Conservation (phyloP, 2,888 invertebrate species). For the Coleophora deauratella region DNA sequence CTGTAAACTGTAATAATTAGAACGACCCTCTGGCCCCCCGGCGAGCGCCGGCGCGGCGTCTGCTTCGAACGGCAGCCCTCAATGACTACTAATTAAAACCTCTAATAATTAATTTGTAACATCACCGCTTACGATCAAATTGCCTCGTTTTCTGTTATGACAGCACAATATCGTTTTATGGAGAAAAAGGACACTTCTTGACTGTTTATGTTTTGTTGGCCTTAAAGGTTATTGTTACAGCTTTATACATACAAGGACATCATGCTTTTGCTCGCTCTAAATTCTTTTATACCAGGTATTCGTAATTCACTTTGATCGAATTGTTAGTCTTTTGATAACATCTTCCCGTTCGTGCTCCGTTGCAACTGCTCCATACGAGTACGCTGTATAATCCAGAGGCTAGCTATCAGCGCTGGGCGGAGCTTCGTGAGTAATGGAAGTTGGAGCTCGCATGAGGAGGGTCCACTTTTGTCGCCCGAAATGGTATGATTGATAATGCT, state of each 20-base stretch:
- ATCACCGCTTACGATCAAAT: conserved; percentile 38
- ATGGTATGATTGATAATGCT: conserved; percentile 69
- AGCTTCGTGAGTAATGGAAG: conserved; percentile 67
- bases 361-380: too few species aligned
- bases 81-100: conserved; percentile 58
- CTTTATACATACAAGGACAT: too few species aligned
- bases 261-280: too few species aligned
- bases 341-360: too few species aligned
- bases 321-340: too few species aligned
- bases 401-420: conserved; percentile 60
- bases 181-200: too few species aligned
- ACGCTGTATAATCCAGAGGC: too few species aligned
- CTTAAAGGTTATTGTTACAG: too few species aligned
- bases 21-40: conserved; percentile 9
- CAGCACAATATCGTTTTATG: conserved; percentile 8
- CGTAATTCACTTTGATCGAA: background rate
- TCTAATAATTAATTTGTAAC: conserved; percentile 53
- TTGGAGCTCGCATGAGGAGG: conserved; percentile 66
- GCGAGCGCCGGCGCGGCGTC: conserved; percentile 15
- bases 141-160: conserved; percentile 28
- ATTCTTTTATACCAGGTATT: background rate
- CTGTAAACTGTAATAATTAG: conserved; percentile 3
- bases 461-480: conserved; percentile 69
- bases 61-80: conserved; percentile 29
- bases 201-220: too few species aligned